phyloP scores from a whole-genome alignment of 2,888 invertebrate genomes.

The Dermolepida albohirtum region DNA sequence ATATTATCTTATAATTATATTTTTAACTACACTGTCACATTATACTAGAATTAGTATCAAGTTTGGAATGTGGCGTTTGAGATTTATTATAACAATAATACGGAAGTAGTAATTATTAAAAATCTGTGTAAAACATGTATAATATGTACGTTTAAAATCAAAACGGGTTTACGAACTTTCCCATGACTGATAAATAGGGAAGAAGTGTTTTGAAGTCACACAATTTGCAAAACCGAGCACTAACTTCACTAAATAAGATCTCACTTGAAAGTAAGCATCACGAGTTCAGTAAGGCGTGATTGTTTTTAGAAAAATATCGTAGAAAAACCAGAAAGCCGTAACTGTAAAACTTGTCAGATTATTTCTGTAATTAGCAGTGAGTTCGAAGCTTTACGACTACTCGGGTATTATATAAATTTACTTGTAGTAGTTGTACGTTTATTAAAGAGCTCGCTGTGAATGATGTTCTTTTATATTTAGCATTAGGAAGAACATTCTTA shows the following conservation, averaged over 20 bases:
- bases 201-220: conserved; percentile 48
- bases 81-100: conserved; percentile 27
- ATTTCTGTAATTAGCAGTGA: conserved; percentile 49
- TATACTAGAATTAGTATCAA: conserved; percentile 30
- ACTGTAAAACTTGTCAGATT: conserved; percentile 51
- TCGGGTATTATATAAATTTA: conserved; percentile 9
- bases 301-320: conserved; percentile 48
- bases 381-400: conserved; percentile 29
- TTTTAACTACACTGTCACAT: conserved; percentile 20
- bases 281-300: conserved; percentile 57
- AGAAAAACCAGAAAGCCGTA: conserved; percentile 51
- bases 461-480: no score
- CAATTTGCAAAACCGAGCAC: conserved; percentile 53
- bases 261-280: conserved; percentile 55
- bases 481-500: no score
- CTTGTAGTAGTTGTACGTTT: no score
- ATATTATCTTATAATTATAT: conserved; percentile 34
- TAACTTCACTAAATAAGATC: conserved; percentile 55
- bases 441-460: no score
- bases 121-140: conserved; percentile 7
- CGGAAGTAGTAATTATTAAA: conserved; percentile 23
- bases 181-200: conserved; percentile 26
- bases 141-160: conserved; percentile 12
- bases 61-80: conserved; percentile 8
- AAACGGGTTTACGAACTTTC: conserved; percentile 40